These are phyloP conservation scores for Cassiopea andromeda DNA, from an alignment of 30 jellyfish, hydroid and myxozoan species.

Conservation along the genomic window DNA sequence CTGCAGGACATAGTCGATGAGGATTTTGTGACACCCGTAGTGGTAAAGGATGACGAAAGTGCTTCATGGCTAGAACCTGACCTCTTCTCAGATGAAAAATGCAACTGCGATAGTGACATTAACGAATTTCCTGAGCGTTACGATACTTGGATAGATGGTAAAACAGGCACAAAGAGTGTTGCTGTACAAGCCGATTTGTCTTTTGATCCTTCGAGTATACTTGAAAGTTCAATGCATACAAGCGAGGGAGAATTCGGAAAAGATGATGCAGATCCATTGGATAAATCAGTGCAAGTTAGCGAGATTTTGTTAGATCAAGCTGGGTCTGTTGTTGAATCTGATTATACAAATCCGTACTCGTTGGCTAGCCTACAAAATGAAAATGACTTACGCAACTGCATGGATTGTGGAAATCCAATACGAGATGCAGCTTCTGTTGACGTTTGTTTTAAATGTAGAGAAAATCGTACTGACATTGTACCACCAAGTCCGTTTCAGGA, in stretches of 20 bases:
- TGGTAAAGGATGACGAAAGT: constrained; percentile 57
- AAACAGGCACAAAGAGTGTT: constrained; percentile 3
- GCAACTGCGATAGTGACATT: constrained; percentile 20
- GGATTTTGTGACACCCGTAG: constrained; percentile 49
- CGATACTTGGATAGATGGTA: neutral
- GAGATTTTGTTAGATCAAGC: constrained; percentile 37
- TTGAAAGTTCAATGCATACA: constrained; percentile 42
- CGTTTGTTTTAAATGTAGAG: constrained; percentile 29
- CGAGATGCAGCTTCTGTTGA: constrained; percentile 5
- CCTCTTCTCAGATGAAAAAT: constrained; percentile 40
- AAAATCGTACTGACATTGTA: neutral
- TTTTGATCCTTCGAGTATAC: neutral
- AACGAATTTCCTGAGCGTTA: constrained; percentile 21
- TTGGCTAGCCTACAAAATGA: constrained; percentile 33
- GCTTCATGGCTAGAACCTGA: constrained; percentile 52
- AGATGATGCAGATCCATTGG: constrained; percentile 45
- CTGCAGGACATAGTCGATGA: constrained; percentile 30
- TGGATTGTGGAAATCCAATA: constrained; percentile 55
- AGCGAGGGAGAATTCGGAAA: constrained; percentile 68
- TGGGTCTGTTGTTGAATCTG: constrained; percentile 26
- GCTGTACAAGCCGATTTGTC: constrained; percentile 61
- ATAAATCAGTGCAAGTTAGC: constrained; percentile 74
- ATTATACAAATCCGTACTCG: constrained; percentile 27
- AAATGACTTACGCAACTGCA: constrained; percentile 11
- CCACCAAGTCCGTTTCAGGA: constrained; percentile 28